These are phyloP conservation scores for Phytoseiulus persimilis DNA, from an alignment of 2,888 invertebrate genomes.

Conservation along the genomic window DNA sequence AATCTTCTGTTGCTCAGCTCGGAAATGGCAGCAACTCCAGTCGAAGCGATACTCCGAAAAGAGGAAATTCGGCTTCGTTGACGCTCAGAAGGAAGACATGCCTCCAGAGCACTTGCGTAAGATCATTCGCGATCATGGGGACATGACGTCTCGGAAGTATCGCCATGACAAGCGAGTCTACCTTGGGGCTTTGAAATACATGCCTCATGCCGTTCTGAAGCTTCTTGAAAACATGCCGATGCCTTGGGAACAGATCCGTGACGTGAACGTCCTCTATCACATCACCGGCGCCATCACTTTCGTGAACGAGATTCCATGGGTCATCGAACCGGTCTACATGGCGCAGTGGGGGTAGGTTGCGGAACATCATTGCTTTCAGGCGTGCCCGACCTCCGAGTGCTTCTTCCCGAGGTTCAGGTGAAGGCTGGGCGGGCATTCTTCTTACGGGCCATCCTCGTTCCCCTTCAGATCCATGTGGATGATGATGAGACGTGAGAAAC, in stretches of 20 bases:
- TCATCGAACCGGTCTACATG: conserved; percentile 96
- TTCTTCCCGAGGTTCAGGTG: too few relatives aligned
- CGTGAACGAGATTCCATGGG: conserved; percentile 99
- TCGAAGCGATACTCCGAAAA: conserved; percentile 98
- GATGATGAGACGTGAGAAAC: conserved; percentile 98
- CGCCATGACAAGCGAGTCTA: conserved; percentile 97
- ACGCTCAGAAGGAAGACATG: conserved; percentile 99
- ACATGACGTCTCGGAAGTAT: conserved; percentile 98
- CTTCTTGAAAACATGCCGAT: conserved; percentile 99
- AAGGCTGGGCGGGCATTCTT: too few relatives aligned
- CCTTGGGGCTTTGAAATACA: conserved; percentile 84
- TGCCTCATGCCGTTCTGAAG: conserved; percentile 99
- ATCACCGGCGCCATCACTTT: conserved; percentile 99
- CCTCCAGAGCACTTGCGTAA: conserved; percentile 98
- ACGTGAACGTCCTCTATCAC: conserved; percentile 93
- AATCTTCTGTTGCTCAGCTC: conserved; percentile 55
- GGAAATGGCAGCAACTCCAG: conserved; percentile 97
- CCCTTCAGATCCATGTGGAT: conserved; percentile 97
- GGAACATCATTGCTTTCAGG: neutral
- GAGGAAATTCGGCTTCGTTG: conserved; percentile 94
- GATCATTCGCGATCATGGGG: conserved; percentile 97
- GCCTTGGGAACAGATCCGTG: conserved; percentile 99
- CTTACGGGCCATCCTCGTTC: too few relatives aligned
- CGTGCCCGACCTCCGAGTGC: too few relatives aligned
- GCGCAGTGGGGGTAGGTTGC: conserved; percentile 88